Base-by-base conservation (phyloP, 1,140 invertebrate species). In the Globodera rostochiensis region DNA sequence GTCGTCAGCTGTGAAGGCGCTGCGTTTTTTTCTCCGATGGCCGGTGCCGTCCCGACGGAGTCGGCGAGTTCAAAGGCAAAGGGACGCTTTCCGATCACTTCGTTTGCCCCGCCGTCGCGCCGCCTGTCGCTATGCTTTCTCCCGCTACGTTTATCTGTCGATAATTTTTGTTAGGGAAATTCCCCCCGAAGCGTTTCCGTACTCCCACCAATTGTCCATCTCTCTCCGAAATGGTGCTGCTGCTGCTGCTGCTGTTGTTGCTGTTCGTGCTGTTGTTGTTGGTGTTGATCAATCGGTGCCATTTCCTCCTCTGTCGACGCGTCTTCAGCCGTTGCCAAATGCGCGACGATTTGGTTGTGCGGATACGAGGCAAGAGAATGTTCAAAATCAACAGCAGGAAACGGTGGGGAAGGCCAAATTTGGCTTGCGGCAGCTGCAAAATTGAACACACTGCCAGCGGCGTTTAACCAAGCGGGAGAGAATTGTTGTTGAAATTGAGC, bases 401-500 rank as follows among this genome's bases (percentile, higher is more conserved):
- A 15, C 19, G 13, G 57, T 2, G 57, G 19, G 57, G 11, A 64
- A 6, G 11, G 57, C 57, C 57, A 64, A 64, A 64, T 19, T 19
- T 64, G 57, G 19, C 15, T 64, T 64, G 57, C 57, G 19, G 57
- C 57, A 19, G 57, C 57, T 15, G 57, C 57, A 64, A 64, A 64
- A 64, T 19, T 64, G 57, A 64, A 64, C 57, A 64, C 57, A 64
- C 57, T 71, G 25, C 69, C 69, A 45, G 36, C 69, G 36, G 36
- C 69, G n/a, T 36, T 71, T 15, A 71, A 19, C 69, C 69, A 71
- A 25, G 69, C 25, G 36, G 69, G 69, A 19, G 69, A 71, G 69
- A 47, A 71, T n/a, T 64, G 57, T 64, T 64, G 57, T 64, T 64
- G 57, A 15, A 64, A 64, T 64, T 64, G 57, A 19, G 19, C 13